Percentiles rank a stretch among this genome's conserved stretches.
Conservation (phyloP, 2,888 invertebrate species). For the Prosopocoilus inquinatus region DNA sequence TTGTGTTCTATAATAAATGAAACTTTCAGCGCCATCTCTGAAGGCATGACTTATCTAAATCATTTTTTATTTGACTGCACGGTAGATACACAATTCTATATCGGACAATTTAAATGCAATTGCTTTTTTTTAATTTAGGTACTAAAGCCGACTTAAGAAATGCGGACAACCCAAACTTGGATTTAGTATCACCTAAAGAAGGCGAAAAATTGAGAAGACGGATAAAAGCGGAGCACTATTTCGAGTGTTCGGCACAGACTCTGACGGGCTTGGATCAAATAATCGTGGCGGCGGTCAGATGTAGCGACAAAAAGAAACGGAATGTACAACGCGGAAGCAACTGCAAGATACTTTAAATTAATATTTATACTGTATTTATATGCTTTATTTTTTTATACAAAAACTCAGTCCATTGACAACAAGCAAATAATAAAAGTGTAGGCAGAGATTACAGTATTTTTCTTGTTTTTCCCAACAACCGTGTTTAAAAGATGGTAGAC, state of each 20-base stretch:
- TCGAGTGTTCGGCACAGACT: conserved; percentile 47
- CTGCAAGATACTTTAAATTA: conserved; percentile 10
- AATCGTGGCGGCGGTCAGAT: conserved; percentile 44
- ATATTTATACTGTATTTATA: not conserved
- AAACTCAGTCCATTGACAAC: conserved; percentile 4
- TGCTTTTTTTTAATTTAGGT: conserved; percentile 59
- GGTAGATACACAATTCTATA: not conserved
- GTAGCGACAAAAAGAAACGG: conserved; percentile 33
- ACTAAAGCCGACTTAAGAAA: conserved; percentile 77
- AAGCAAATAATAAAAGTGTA: not conserved
- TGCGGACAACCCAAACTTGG: conserved; percentile 53
- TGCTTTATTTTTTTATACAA: not conserved
- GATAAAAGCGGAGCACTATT: conserved; percentile 44
- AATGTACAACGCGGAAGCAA: conserved; percentile 11
- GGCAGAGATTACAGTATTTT: not conserved
- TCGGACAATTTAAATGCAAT: not conserved
- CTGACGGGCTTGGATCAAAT: conserved; percentile 44
- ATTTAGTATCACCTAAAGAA: conserved; percentile 66
- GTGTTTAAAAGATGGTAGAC: too few species aligned
- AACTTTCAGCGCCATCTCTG: too few species aligned
- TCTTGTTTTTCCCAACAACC: too few species aligned
- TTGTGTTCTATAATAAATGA: too few species aligned
- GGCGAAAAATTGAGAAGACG: conserved; percentile 74
- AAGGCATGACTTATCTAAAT: too few species aligned
- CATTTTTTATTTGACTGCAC: too few species aligned